Percentiles rank a stretch among this genome's conserved stretches.
Conservation (phyloP, 2,113 vertebrate genomes). For the Odontesthes bonariensis region DNA sequence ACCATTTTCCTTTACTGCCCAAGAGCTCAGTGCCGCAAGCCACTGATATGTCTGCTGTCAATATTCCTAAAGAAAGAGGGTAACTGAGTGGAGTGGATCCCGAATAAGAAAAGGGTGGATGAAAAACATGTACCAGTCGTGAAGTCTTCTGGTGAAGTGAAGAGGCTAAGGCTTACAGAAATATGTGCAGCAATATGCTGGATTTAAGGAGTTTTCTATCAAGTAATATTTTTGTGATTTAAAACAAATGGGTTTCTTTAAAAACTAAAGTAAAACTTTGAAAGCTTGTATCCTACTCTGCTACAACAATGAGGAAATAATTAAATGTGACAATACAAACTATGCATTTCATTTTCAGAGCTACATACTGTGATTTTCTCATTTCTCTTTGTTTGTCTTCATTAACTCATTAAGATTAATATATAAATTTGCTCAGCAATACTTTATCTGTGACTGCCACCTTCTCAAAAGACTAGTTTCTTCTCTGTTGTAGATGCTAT, state of each 20-base stretch:
- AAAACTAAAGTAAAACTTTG: not conserved
- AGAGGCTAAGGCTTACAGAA: not conserved
- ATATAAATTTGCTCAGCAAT: not conserved
- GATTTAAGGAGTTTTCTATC: not conserved
- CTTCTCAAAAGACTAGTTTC: not conserved
- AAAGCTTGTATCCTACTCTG: not conserved
- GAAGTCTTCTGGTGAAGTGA: conserved; percentile 32
- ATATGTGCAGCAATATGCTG: not conserved
- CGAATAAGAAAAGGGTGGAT: conserved; percentile 1
- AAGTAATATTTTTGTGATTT: not conserved
- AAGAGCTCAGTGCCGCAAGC: conserved; percentile 29
- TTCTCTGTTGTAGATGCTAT: not conserved
- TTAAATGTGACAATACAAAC: not conserved
- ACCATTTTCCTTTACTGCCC: conserved; percentile 31
- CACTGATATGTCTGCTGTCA: conserved; percentile 10
- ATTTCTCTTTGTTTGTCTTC: not conserved
- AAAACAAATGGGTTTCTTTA: not conserved
- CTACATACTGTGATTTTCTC: not conserved
- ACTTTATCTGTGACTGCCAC: not conserved
- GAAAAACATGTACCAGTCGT: conserved; percentile 12
- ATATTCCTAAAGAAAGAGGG: conserved; percentile 22
- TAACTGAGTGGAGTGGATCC: conserved; percentile 16
- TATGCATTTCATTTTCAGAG: not conserved
- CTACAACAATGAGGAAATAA: not conserved
- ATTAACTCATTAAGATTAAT: not conserved